Evolutionary conservation across 2,797 vertebrate species (phyloP), one percentile per base, ranked within the genome.

Genomic region (Pseudomugil tenellus): DNA sequence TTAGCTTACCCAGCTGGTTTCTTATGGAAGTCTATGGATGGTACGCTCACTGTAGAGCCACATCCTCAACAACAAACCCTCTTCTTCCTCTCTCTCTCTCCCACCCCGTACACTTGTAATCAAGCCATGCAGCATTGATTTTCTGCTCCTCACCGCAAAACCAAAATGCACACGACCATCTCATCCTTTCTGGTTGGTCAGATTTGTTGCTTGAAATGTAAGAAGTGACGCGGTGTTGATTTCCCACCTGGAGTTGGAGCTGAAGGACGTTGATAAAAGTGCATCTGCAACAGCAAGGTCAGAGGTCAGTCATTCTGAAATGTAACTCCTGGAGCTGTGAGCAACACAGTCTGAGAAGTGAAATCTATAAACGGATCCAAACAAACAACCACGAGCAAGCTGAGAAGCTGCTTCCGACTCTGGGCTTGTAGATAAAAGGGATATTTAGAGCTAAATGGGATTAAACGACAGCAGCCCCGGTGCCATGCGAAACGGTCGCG

Each of bases 401-500:
- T 17, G 28, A 4, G 31, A 65, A 26, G 8, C 9, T 0, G 12
- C 57, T 64, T 62, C 43, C 39, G 32, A 48, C 14, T 51, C 34
- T 60, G 35, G 68, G 37, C 52, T 34, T 51, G n/a, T 4, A 90
- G 80, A 77, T 1, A 9, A 69, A 65, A n/a, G 32, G 66, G 76
- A 29, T 28, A 29, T 70, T 26, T 61, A 13, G 2, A 83, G 76
- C 37, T 86, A 83, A 64, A 93, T 95, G 93, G 96, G 96, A 83
- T 94, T 96, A 4, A 96, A 97, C 80, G 95, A 95, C 89, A 91
- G 92, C 68, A 91, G 93, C 54, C 86, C 87, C 0, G 87, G 90
- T 10, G 65, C 88, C 83, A 93, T 95, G 93, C 91, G 95, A 69
- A 95, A 96, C 72, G 94, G 97, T 69, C 92, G 96, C 17, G 94